Conservation (phyloP, 53 echinoderm and acorn worm species). For the Stichopus horrens region DNA sequence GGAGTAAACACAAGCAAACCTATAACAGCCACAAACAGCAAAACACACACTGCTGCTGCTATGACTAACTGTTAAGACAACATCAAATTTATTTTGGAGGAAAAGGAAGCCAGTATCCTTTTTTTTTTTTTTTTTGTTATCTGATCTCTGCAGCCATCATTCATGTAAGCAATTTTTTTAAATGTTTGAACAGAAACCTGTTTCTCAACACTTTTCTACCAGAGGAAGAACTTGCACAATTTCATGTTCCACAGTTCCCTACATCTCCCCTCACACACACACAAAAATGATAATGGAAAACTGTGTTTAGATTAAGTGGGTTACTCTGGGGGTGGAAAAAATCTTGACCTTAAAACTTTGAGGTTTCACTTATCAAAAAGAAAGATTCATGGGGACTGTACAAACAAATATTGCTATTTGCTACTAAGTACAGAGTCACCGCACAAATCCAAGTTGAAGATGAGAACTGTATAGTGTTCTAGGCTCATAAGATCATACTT, state of each 20-base stretch:
- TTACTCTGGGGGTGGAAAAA: background rate
- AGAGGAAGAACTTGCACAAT: background rate
- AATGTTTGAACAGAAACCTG: background rate
- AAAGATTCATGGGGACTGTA: background rate
- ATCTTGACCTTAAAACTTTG: background rate
- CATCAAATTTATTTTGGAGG: background rate
- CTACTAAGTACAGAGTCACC: background rate
- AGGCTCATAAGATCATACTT: no score
- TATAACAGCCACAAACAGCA: background rate
- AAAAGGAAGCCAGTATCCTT: background rate
- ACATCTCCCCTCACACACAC: background rate
- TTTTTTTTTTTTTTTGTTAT: background rate
- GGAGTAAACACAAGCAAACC: background rate
- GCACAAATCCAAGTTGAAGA: background rate
- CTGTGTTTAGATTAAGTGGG: background rate
- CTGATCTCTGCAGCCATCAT: background rate
- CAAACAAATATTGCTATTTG: background rate
- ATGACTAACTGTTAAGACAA: background rate
- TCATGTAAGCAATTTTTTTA: background rate
- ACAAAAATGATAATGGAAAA: background rate
- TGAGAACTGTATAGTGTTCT: no score
- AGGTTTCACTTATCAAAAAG: background rate
- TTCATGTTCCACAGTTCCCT: background rate
- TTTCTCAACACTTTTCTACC: background rate
- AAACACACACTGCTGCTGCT: background rate